A percentile compares a stretch with the other conserved stretches of the same genome.
Conservation (phyloP, 1,140 invertebrate genomes). For the Dendroctonus valens region DNA sequence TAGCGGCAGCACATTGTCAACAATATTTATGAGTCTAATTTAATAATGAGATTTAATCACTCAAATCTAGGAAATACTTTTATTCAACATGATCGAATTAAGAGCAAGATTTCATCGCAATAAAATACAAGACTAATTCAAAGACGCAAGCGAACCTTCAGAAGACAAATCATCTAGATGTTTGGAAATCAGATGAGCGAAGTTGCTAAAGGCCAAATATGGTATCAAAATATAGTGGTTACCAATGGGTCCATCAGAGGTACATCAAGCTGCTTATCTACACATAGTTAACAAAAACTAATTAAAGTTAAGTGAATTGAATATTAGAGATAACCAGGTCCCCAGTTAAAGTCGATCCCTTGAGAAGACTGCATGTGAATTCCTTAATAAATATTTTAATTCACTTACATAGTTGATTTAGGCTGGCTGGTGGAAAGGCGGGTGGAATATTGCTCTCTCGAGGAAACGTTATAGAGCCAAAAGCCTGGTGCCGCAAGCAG, state of each 20-base stretch:
- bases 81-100: too few species aligned
- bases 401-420: constrained; percentile 51
- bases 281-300: constrained; percentile 8
- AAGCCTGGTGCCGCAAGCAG: constrained; percentile 43
- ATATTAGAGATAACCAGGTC: constrained; percentile 44
- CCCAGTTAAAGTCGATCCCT: constrained; percentile 18
- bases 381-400: constrained; percentile 53
- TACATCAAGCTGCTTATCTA: constrained; percentile 8
- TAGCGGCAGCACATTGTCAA: not conserved
- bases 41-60: too few species aligned
- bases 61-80: too few species aligned
- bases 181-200: too few species aligned
- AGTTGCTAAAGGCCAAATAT: too few species aligned
- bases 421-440: constrained; percentile 40
- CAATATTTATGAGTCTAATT: too few species aligned
- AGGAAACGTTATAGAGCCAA: constrained; percentile 46
- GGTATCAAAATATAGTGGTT: too few species aligned
- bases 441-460: constrained; percentile 43
- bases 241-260: not conserved
- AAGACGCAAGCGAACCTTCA: too few species aligned
- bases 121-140: too few species aligned
- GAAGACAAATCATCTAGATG: too few species aligned
- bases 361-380: constrained; percentile 47
- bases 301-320: constrained; percentile 33
- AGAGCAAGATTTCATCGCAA: too few species aligned